These are phyloP conservation scores for Tachina lurida DNA, from an alignment of 2,888 invertebrate species.

Conservation along the genomic window DNA sequence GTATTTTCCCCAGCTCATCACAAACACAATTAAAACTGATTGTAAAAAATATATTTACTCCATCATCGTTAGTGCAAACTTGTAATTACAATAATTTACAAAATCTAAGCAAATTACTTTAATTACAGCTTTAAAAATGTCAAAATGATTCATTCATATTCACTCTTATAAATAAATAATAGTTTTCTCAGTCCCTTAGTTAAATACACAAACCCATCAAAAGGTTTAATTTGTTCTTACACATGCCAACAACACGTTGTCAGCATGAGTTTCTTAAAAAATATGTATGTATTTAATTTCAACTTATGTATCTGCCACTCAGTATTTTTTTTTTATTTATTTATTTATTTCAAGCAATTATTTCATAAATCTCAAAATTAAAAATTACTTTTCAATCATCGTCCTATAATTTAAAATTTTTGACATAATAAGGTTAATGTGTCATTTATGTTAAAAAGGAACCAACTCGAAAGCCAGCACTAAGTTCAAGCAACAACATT, in stretches of 20 bases:
- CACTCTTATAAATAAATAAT: not conserved
- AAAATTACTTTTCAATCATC: constrained; percentile 60
- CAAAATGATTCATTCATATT: not conserved
- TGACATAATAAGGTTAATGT: constrained; percentile 72
- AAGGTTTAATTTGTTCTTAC: not conserved
- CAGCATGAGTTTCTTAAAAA: not conserved
- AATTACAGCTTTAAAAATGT: constrained; percentile 5
- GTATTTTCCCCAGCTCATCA: too few relatives aligned
- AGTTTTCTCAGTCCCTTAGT: not conserved
- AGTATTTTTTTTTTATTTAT: not conserved
- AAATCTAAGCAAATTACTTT: constrained; percentile 22
- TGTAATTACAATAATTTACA: constrained; percentile 1
- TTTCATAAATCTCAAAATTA: constrained; percentile 49
- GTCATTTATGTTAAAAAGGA: constrained; percentile 60
- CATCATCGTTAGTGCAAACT: not conserved
- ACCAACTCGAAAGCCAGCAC: not conserved
- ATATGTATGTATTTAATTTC: not conserved
- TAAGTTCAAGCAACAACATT: constrained; percentile 25
- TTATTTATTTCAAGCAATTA: constrained; percentile 28
- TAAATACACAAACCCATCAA: not conserved
- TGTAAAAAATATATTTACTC: too few relatives aligned
- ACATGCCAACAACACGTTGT: not conserved
- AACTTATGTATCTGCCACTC: not conserved
- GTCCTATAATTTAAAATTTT: constrained; percentile 56
- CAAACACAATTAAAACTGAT: too few relatives aligned